Evolutionary conservation across 2,888 invertebrate species (phyloP).

Genomic region (Thysanoteuthis rhombus): DNA sequence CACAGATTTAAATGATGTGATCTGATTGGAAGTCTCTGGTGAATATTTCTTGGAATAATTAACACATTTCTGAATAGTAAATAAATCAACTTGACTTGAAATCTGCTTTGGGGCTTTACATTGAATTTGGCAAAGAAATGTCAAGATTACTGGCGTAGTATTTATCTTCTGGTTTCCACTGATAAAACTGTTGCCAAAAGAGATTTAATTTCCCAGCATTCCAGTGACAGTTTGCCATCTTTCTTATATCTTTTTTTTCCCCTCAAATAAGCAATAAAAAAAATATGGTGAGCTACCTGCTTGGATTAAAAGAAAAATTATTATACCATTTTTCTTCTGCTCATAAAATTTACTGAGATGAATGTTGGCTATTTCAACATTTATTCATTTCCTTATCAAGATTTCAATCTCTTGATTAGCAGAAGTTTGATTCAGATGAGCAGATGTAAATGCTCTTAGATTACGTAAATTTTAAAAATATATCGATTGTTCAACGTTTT

Average conservation of each 20-base stretch:
- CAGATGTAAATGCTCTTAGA: no score
- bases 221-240: background rate
- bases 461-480: no score
- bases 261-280: no score
- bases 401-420: no score
- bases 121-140: background rate
- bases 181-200: background rate
- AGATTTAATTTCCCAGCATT: background rate
- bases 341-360: no score
- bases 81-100: slow-evolving; percentile 12
- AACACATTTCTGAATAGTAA: background rate
- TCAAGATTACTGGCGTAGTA: background rate
- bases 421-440: no score
- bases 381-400: no score
- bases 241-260: background rate
- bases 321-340: no score
- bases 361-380: no score
- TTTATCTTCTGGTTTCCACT: background rate
- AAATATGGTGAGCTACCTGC: no score
- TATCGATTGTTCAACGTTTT: no score
- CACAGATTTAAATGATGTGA: background rate
- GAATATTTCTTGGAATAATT: background rate
- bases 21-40: background rate
- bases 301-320: no score
- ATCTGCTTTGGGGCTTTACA: background rate